Conservation (phyloP, 2,113 vertebrate species). For the Morone chrysops region DNA sequence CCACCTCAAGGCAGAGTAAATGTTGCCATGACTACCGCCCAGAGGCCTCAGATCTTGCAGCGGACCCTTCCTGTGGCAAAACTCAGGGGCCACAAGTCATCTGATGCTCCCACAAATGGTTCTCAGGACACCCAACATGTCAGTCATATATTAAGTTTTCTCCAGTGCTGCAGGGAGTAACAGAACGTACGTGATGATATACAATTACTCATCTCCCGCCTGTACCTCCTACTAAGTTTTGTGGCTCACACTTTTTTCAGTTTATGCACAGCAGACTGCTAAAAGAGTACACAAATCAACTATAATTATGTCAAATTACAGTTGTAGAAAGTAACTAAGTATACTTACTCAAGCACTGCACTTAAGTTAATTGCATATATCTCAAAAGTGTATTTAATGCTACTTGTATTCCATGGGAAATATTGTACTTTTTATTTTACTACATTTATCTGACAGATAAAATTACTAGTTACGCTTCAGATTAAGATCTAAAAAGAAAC, state of each 20-base stretch:
- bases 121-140: constrained; percentile 54
- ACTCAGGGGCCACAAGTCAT: constrained; percentile 38
- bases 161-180: constrained; percentile 26
- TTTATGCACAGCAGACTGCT: background rate
- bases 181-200: constrained; percentile 11
- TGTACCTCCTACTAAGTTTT: background rate
- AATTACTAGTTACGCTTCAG: background rate
- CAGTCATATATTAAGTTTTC: constrained; percentile 30
- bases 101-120: constrained; percentile 40
- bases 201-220: background rate
- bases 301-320: background rate
- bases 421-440: background rate
- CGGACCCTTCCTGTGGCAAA: constrained; percentile 38
- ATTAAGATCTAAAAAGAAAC: background rate
- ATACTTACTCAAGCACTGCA: background rate
- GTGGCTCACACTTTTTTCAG: background rate
- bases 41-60: constrained; percentile 36
- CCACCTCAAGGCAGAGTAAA: constrained; percentile 3
- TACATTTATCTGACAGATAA: background rate
- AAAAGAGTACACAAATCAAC: background rate
- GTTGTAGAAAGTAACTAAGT: background rate
- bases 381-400: background rate
- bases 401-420: background rate
- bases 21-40: constrained; percentile 56
- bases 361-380: background rate